Conservation (phyloP, 2,888 invertebrate genomes). For the Leucozona laternaria region DNA sequence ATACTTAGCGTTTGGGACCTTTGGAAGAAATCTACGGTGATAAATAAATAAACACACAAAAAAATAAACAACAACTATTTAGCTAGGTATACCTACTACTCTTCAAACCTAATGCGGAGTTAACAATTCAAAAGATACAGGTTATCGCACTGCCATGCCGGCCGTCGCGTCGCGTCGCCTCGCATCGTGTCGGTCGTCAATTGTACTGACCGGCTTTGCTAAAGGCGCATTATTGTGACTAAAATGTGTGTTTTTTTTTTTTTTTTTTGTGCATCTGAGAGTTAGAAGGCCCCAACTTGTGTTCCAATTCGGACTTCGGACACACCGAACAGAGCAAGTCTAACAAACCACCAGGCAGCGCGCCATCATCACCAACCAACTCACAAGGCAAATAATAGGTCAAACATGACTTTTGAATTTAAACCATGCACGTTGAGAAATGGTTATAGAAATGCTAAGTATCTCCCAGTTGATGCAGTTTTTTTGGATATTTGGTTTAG, state of each 20-base stretch:
- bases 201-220: not conserved
- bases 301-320: slow-evolving; percentile 15
- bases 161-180: not conserved
- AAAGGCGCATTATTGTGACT: slow-evolving; percentile 17
- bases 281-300: slow-evolving; percentile 3
- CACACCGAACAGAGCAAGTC: not conserved
- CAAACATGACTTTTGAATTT: slow-evolving; percentile 75
- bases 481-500: not conserved
- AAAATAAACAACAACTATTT: slow-evolving; percentile 15
- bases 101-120: slow-evolving; percentile 18
- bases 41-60: slow-evolving; percentile 55
- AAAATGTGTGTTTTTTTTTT: too few relatives aligned
- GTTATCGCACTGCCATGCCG: slow-evolving; percentile 46
- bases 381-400: slow-evolving; percentile 73
- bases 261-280: slow-evolving; percentile 51
- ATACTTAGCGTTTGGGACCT: slow-evolving; percentile 38
- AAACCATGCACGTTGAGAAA: slow-evolving; percentile 70
- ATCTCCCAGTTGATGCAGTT: slow-evolving; percentile 26
- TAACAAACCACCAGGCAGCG: not conserved
- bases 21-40: slow-evolving; percentile 51
- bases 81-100: too few relatives aligned
- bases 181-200: not conserved
- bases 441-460: slow-evolving; percentile 71
- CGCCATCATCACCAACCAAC: slow-evolving; percentile 33
- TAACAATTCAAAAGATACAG: slow-evolving; percentile 51